These are phyloP conservation scores for Lepidothrix coronata DNA, from an alignment of 2,113 vertebrate genomes.

Conservation along the genomic window DNA sequence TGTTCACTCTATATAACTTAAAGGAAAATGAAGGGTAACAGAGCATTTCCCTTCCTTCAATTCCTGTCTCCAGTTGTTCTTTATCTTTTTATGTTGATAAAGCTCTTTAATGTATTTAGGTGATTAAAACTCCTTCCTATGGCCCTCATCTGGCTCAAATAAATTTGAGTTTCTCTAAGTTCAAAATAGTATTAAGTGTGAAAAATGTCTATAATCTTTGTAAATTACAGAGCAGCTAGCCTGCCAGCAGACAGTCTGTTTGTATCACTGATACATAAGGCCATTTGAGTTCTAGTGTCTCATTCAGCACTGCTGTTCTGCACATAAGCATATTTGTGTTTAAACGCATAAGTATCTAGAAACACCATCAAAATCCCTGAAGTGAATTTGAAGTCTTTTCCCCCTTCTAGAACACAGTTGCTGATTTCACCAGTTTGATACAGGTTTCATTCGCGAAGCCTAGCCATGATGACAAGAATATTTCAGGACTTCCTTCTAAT, in stretches of 20 bases:
- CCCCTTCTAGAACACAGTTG: neutral
- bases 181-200: neutral
- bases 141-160: neutral
- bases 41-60: neutral
- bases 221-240: neutral
- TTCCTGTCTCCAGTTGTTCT: neutral
- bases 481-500: neutral
- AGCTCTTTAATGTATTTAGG: neutral
- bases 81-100: neutral
- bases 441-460: neutral
- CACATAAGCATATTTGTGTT: neutral
- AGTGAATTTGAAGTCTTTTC: neutral
- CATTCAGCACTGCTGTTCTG: neutral
- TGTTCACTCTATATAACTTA: too few relatives aligned
- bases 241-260: neutral
- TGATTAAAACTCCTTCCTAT: neutral
- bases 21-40: neutral
- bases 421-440: neutral
- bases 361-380: neutral
- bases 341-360: neutral
- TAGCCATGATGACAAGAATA: neutral
- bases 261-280: neutral
- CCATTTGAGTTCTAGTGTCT: neutral
- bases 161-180: neutral
- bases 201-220: neutral